Evolutionary conservation across 2,113 vertebrate genomes (phyloP).

Genomic region (Probosciger aterrimus): DNA sequence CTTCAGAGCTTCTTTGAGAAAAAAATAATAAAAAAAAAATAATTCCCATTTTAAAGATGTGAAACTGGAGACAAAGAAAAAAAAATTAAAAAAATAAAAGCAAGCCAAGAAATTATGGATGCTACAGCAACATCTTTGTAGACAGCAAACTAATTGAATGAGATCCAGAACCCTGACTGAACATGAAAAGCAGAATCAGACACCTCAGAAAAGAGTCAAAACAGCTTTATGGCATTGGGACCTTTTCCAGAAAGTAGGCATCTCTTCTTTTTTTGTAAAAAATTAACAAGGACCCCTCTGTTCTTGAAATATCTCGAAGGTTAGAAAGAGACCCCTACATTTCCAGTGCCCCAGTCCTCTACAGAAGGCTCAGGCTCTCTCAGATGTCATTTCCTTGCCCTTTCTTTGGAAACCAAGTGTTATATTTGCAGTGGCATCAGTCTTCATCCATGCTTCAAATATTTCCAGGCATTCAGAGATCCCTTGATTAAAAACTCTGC

Average conservation of each 20-base stretch:
- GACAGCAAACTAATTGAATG: neutral
- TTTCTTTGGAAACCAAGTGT: neutral
- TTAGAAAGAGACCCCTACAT: neutral
- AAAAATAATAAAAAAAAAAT: too few relatives aligned
- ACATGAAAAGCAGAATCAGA: neutral
- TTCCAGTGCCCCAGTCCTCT: neutral
- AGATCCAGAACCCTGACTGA: neutral
- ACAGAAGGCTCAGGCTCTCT: neutral
- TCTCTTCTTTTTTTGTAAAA: neutral
- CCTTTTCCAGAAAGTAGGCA: neutral
- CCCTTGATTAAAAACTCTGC: neutral
- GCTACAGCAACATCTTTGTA: neutral
- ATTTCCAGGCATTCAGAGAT: neutral
- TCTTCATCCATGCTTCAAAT: neutral
- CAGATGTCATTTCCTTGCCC: neutral
- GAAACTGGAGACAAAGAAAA: neutral
- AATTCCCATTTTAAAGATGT: neutral
- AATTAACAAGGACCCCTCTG: neutral
- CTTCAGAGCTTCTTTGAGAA: neutral
- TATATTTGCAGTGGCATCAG: neutral
- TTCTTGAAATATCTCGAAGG: neutral
- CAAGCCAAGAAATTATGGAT: neutral
- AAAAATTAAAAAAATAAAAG: rapidly evolving
- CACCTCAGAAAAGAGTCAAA: neutral
- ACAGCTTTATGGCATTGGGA: neutral